Conservation (phyloP, 2,797 vertebrate species). For the Thripadectes ignobilis region DNA sequence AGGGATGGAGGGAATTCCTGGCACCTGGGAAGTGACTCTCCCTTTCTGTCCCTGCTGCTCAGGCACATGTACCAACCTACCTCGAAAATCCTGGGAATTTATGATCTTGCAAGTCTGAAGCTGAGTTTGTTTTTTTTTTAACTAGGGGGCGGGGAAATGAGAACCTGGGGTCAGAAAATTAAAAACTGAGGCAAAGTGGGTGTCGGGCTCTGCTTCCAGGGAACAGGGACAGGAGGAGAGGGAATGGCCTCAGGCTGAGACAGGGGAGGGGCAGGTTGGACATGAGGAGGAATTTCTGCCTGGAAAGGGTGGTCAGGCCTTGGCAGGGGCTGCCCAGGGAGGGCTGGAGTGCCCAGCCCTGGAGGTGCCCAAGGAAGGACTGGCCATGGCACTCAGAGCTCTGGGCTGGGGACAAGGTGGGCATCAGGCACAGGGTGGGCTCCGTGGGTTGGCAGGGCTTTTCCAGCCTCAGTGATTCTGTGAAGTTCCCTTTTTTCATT, state of each 20-base stretch:
- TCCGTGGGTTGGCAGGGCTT: rapidly evolving
- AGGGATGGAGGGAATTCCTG: not conserved
- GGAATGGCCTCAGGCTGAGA: not conserved
- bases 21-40: not conserved
- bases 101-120: not conserved
- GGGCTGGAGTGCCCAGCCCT: not conserved
- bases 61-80: rapidly evolving
- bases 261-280: not conserved
- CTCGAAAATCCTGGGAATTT: not conserved
- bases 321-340: not conserved
- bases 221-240: not conserved
- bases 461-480: not conserved
- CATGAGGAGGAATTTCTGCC: not conserved
- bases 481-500: not conserved
- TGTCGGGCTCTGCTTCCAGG: rapidly evolving
- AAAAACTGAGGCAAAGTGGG: rapidly evolving
- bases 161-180: not conserved
- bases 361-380: not conserved
- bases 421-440: rapidly evolving
- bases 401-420: not conserved
- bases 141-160: not conserved
- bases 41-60: not conserved
- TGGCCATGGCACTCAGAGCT: rapidly evolving
- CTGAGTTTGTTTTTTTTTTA: not conserved
- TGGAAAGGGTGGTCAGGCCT: rapidly evolving